Evolutionary conservation across 2,888 invertebrate species (phyloP).

Genomic region (Drosophila mettleri): DNA sequence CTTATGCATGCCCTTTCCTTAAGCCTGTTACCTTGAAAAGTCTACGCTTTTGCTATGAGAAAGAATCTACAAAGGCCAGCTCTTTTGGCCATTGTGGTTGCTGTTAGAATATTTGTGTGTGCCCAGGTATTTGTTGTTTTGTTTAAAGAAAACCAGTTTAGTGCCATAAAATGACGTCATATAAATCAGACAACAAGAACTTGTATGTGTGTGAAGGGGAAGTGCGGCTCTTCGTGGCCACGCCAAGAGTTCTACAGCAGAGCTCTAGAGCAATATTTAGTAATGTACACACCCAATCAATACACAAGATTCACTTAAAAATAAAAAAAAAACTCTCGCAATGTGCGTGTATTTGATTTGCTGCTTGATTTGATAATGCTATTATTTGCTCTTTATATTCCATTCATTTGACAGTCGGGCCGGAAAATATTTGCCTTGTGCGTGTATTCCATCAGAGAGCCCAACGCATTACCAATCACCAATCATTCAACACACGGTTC

Average conservation of each 20-base stretch:
- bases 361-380: constrained; percentile 73
- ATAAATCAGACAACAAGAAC: constrained; percentile 61
- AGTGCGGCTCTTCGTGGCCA: constrained; percentile 41
- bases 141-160: constrained; percentile 66
- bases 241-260: constrained; percentile 6
- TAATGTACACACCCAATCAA: constrained; percentile 27
- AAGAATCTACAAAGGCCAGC: constrained; percentile 5
- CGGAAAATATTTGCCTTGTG: constrained; percentile 46
- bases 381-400: constrained; percentile 70
- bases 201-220: constrained; percentile 44
- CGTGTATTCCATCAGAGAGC: constrained; percentile 59
- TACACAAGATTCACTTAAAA: constrained; percentile 9
- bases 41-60: neutral
- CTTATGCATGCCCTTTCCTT: constrained; percentile 33
- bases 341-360: constrained; percentile 54
- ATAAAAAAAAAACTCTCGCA: constrained; percentile 1
- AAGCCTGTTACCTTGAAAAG: constrained; percentile 8
- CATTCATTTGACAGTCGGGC: constrained; percentile 52
- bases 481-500: constrained; percentile 23
- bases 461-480: constrained; percentile 11
- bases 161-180: constrained; percentile 58
- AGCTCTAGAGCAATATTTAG: constrained; percentile 7
- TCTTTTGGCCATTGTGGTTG: constrained; percentile 36
- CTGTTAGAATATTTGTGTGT: constrained; percentile 19
- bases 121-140: constrained; percentile 25